Base-by-base conservation (phyloP, 2,797 vertebrate species). In the Neosalanx taihuensis region DNA sequence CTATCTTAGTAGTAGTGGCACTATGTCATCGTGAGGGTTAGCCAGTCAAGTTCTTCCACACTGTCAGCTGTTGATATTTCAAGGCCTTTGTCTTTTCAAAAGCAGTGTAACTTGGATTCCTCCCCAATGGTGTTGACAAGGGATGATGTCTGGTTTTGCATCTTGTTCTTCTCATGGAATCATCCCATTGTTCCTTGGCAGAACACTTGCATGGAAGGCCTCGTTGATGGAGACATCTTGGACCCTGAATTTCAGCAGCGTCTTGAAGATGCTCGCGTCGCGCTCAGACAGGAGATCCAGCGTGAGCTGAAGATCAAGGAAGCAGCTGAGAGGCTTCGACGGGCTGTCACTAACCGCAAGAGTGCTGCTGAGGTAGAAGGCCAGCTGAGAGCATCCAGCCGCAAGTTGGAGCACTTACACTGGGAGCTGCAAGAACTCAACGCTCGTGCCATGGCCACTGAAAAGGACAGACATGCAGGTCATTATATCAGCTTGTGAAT, bases 291-390 rank as follows among this genome's bases (percentile, higher is more conserved):
- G 70, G 95, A 96, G 92, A 95, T 96, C 91, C 94, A 94, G 78
- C 96, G 95, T 85, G 95, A 96, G 90, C 93, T 96, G 87, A 96
- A 96, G 92, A 96, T 96, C 82, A 96, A 96, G 87, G 95, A 96
- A 83, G 95, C 94, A 80, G 93, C 94, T 0, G 95, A 96, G 90
- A 96, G 96, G 87, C 91, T 96, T 72, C 92, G 94, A 74, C 96
- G 92, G 80, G 95, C 94, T 64, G 95, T 94, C 82, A 96, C 95
- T 0, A 94, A 96, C 88, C 96, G 96, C 90, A 96, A 96, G 90
- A 95, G 89, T 83, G 91, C 96, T 89, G 94, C 94, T 6, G 95
- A 96, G 69, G 94, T 96, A 88, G 95, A 96, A 86, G 94, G 94
- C 88, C 93, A 95, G 91, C 91, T 96, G 85, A 96, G 95, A 89